These are phyloP conservation scores for Asobara japonica DNA, from an alignment of 1,140 invertebrate species.

Conservation along the genomic window DNA sequence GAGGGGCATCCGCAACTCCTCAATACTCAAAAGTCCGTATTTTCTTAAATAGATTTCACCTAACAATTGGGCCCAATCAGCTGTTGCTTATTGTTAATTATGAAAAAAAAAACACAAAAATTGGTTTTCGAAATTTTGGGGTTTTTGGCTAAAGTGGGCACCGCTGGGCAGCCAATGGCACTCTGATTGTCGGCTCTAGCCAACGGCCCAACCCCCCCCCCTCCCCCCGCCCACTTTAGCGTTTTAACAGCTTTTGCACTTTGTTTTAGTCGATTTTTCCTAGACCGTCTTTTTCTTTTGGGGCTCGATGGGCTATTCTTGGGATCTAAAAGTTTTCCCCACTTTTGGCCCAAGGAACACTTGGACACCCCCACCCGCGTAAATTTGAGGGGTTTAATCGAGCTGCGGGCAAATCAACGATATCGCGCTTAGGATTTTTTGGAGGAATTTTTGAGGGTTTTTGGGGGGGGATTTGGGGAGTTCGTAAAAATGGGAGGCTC, in stretches of 20 bases:
- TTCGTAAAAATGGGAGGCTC: too few species aligned
- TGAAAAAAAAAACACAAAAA: too few species aligned
- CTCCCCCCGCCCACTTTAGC: too few species aligned
- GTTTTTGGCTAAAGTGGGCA: background rate
- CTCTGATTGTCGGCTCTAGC: constrained; percentile 7
- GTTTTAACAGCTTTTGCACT: constrained; percentile 1
- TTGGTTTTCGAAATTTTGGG: background rate
- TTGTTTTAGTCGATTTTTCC: background rate
- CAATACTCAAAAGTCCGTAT: background rate
- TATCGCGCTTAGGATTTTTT: background rate
- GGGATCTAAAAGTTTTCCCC: constrained; percentile 12
- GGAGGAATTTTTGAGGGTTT: background rate
- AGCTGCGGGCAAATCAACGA: background rate
- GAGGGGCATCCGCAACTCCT: constrained; percentile 10
- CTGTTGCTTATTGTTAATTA: too few species aligned
- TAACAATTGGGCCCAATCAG: background rate
- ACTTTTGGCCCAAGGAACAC: constrained; percentile 13
- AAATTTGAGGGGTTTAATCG: too few species aligned
- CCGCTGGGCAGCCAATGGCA: constrained; percentile 3
- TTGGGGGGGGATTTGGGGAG: too few species aligned
- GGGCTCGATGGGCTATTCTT: constrained; percentile 16
- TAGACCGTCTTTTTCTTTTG: constrained; percentile 15
- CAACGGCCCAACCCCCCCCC: constrained; percentile 3
- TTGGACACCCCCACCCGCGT: background rate
- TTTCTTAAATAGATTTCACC: background rate